A percentile compares a stretch with the other conserved stretches of the same genome.
phyloP scores from a whole-genome alignment of 2,888 invertebrate species.

The Drosophila crucigera region DNA sequence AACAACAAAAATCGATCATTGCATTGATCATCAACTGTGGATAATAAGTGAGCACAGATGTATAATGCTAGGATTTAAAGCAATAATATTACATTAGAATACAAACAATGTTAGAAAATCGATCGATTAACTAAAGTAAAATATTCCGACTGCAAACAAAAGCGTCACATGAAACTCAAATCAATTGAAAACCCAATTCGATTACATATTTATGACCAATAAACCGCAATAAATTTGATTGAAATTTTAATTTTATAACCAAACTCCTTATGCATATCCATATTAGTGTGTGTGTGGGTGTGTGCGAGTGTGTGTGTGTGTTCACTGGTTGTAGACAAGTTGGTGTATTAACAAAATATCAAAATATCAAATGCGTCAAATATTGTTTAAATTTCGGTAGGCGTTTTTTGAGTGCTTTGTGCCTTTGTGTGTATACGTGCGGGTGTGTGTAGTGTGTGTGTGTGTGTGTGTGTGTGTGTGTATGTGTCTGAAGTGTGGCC shows the following conservation, averaged over 20 bases:
- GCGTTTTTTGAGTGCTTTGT: conserved; percentile 46
- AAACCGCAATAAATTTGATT: conserved; percentile 31
- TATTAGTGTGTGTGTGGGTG: background rate
- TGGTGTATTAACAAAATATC: conserved; percentile 15
- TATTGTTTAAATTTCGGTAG: conserved; percentile 22
- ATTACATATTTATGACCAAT: conserved; percentile 31
- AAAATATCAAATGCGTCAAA: conserved; percentile 43
- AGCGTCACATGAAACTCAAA: conserved; percentile 1
- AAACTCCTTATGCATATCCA: background rate
- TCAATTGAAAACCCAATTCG: conserved; percentile 45
- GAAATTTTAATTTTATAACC: conserved; percentile 36
- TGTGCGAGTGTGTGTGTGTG: conserved; percentile 10
- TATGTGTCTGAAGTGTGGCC: conserved; percentile 30
- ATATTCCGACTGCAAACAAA: background rate
- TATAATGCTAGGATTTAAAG: background rate
- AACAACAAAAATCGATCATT: background rate
- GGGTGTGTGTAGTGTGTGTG: background rate
- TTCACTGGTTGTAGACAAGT: conserved; percentile 23
- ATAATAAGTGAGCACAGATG: background rate
- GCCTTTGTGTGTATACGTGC: background rate
- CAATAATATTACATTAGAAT: background rate
- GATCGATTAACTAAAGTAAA: background rate
- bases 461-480: background rate
- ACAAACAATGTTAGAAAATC: background rate
- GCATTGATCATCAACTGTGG: background rate